Percentiles rank a stretch among this genome's conserved stretches.
Evolutionary conservation across 1,140 invertebrate species (phyloP).

Genomic region (Sitophilus oryzae): DNA sequence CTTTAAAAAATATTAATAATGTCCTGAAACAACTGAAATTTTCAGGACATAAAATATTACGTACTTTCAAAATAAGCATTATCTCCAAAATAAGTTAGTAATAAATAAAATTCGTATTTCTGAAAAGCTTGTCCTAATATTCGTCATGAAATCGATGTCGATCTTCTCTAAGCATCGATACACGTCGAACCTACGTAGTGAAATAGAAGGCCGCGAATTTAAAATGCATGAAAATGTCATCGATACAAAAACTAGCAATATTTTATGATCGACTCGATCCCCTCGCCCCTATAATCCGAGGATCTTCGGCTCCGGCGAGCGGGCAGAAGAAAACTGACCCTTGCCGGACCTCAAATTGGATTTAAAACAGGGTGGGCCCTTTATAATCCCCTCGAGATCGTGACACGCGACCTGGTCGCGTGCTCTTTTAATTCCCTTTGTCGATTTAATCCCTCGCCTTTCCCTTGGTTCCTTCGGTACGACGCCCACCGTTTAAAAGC

Average conservation of each 20-base stretch:
- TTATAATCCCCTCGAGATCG: slow-evolving; percentile 19
- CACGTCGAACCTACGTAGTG: too few relatives aligned
- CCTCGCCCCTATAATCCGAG: slow-evolving; percentile 18
- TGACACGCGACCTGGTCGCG: slow-evolving; percentile 19
- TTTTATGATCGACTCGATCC: slow-evolving; percentile 38
- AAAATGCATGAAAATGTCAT: slow-evolving; percentile 40
- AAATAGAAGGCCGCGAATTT: slow-evolving; percentile 30
- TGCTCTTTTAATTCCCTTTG: slow-evolving; percentile 24
- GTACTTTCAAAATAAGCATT: too few relatives aligned
- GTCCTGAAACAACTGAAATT: too few relatives aligned
- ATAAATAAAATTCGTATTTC: too few relatives aligned
- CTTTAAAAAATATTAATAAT: too few relatives aligned
- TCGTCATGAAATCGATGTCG: too few relatives aligned
- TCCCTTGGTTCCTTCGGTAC: slow-evolving; percentile 12
- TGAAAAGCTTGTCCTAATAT: too few relatives aligned
- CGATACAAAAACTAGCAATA: slow-evolving; percentile 35
- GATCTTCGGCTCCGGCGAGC: slow-evolving; percentile 8
- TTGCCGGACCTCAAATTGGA: slow-evolving; percentile 22
- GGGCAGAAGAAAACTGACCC: slow-evolving; percentile 20
- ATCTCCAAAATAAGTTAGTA: too few relatives aligned
- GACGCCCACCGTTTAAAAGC: slow-evolving; percentile 21
- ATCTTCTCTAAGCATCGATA: too few relatives aligned
- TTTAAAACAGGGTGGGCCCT: slow-evolving; percentile 22
- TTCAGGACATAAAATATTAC: too few relatives aligned
- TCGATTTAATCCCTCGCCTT: slow-evolving; percentile 17